These are phyloP conservation scores for Hirtodrosophila trivittata DNA, from an alignment of 2,888 invertebrate genomes.

Conservation along the genomic window DNA sequence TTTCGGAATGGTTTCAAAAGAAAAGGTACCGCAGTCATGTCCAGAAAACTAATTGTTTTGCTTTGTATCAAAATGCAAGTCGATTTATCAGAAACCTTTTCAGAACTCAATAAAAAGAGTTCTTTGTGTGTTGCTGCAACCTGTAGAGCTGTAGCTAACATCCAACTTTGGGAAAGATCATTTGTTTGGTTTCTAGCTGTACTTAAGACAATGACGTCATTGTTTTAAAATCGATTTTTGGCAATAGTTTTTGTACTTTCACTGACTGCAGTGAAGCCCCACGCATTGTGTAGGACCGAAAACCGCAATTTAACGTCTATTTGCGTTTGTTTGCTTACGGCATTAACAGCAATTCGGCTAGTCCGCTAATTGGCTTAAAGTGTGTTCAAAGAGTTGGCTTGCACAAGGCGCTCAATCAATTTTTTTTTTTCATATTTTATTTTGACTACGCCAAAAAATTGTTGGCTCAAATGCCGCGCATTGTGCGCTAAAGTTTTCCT, in stretches of 20 bases:
- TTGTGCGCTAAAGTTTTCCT: constrained; percentile 66
- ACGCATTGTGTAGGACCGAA: constrained; percentile 59
- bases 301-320: constrained; percentile 27
- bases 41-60: too few species aligned
- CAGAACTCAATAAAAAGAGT: not conserved
- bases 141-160: not conserved
- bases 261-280: constrained; percentile 64
- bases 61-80: not conserved
- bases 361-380: constrained; percentile 70
- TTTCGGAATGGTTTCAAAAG: not conserved
- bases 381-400: constrained; percentile 50
- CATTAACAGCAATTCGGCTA: constrained; percentile 60
- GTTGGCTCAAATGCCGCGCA: constrained; percentile 59
- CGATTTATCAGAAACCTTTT: not conserved
- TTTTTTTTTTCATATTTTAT: constrained; percentile 10
- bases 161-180: too few species aligned
- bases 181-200: constrained; percentile 1
- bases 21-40: too few species aligned
- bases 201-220: constrained; percentile 30
- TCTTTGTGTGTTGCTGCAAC: constrained; percentile 10
- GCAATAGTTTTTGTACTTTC: constrained; percentile 46
- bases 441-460: constrained; percentile 47
- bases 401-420: constrained; percentile 65
- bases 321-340: constrained; percentile 56
- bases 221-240: constrained; percentile 19